Conservation (phyloP, 2,888 invertebrate genomes). For the Lasioglossum lativentre region DNA sequence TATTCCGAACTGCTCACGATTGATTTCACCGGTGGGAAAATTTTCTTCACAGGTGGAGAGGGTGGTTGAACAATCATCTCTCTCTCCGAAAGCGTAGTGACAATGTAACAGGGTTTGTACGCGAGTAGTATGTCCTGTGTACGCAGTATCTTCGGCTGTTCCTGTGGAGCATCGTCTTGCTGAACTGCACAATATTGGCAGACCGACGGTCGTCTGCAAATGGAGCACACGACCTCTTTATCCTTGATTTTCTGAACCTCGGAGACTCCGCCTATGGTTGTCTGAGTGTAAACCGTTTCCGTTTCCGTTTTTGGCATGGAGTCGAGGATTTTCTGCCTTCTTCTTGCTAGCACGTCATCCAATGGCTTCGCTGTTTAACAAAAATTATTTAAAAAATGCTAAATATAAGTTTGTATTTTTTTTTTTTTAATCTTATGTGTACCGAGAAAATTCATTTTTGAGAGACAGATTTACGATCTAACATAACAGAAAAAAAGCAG, state of each 20-base stretch:
- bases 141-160: constrained; percentile 50
- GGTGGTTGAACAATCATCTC: constrained; percentile 18
- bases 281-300: constrained; percentile 64
- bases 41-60: constrained; percentile 4
- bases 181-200: constrained; percentile 59
- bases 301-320: constrained; percentile 60
- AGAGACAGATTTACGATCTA: no score
- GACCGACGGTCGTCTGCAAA: constrained; percentile 63
- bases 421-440: no score
- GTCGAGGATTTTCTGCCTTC: constrained; percentile 62
- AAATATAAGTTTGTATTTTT: no score
- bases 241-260: constrained; percentile 63
- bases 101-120: constrained; percentile 70
- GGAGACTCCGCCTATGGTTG: constrained; percentile 67
- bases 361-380: constrained; percentile 54
- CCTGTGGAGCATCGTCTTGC: background rate
- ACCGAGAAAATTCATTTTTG: no score
- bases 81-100: constrained; percentile 52
- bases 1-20: background rate
- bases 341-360: constrained; percentile 57
- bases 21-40: background rate
- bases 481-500: background rate
- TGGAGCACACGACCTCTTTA: constrained; percentile 57
- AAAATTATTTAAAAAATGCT: background rate
- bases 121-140: constrained; percentile 73